phyloP scores from a whole-genome alignment of 2,888 invertebrate genomes.

The Macrophya alboannulata region DNA sequence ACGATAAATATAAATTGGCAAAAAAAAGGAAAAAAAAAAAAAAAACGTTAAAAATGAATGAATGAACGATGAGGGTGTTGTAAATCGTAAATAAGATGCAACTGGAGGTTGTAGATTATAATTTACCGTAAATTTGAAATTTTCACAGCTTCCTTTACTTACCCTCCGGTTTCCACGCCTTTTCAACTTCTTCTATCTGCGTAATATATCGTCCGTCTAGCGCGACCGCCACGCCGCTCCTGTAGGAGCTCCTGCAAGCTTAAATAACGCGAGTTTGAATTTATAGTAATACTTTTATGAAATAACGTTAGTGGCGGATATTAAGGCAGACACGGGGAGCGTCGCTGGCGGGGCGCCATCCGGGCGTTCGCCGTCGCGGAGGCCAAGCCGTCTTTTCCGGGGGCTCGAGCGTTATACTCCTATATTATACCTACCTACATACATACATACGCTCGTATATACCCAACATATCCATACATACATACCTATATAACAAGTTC shows the following conservation, averaged over 20 bases:
- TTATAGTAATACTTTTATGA: conserved; percentile 80
- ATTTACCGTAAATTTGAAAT: conserved; percentile 53
- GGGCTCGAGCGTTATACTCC: conserved; percentile 20
- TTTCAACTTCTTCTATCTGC: conserved; percentile 53
- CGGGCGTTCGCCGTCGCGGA: conserved; percentile 63
- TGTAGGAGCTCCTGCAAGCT: conserved; percentile 72
- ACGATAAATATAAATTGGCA: not conserved
- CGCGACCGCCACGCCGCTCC: conserved; percentile 57
- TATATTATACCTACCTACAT: not conserved
- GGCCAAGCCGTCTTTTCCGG: conserved; percentile 55
- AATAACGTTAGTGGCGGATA: conserved; percentile 80
- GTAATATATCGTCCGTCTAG: conserved; percentile 54
- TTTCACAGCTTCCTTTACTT: conserved; percentile 46
- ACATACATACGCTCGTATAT: not conserved
- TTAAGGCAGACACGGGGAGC: conserved; percentile 78
- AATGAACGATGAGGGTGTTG: not conserved
- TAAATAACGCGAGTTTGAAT: conserved; percentile 79
- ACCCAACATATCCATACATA: not conserved
- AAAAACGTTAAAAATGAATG: not conserved
- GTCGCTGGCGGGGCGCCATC: conserved; percentile 74
- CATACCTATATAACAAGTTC: conserved; percentile 9
- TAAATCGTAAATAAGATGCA: conserved; percentile 37
- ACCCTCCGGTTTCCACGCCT: conserved; percentile 46
- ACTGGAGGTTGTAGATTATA: conserved; percentile 41
- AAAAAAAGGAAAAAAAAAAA: not conserved